Evolutionary conservation across 2,113 vertebrate species (phyloP).

Genomic region (Petroica traversi): DNA sequence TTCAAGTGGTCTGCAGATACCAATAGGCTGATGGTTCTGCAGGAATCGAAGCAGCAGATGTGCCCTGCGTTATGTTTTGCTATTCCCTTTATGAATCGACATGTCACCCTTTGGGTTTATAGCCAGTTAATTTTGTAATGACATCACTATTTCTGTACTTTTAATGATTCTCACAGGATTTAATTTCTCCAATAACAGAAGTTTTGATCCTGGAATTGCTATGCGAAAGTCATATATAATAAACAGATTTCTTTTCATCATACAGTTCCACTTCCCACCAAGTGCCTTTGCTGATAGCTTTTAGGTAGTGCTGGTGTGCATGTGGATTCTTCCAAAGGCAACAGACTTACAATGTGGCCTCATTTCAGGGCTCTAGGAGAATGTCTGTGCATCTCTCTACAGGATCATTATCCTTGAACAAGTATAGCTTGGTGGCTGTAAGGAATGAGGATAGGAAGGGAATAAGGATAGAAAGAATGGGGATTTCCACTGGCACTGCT

Average conservation of each 20-base stretch:
- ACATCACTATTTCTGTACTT: conserved; percentile 50
- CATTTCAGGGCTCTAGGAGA: not conserved
- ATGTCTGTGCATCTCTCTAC: not conserved
- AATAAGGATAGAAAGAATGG: not conserved
- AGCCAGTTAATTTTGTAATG: conserved; percentile 54
- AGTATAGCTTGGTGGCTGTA: accelerated
- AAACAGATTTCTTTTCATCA: conserved; percentile 21
- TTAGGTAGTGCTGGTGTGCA: not conserved
- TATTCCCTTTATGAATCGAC: conserved; percentile 59
- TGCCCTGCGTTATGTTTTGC: conserved; percentile 40
- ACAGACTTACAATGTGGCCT: not conserved
- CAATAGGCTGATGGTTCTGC: conserved; percentile 44
- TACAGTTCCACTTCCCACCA: not conserved
- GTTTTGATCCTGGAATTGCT: conserved; percentile 28
- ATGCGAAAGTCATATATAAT: not conserved
- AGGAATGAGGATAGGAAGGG: not conserved
- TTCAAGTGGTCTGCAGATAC: conserved; percentile 63
- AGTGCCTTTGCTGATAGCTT: not conserved
- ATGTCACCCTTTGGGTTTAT: conserved; percentile 43
- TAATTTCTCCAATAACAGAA: conserved; percentile 55
- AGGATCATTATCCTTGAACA: not conserved
- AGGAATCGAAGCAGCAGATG: conserved; percentile 49
- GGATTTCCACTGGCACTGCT: not conserved
- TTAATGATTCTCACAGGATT: not conserved
- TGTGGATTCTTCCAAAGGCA: not conserved